Evolutionary conservation across 2,797 vertebrate species (phyloP), one percentile per base, ranked within the genome.

Genomic region (Sylvilagus floridanus): DNA sequence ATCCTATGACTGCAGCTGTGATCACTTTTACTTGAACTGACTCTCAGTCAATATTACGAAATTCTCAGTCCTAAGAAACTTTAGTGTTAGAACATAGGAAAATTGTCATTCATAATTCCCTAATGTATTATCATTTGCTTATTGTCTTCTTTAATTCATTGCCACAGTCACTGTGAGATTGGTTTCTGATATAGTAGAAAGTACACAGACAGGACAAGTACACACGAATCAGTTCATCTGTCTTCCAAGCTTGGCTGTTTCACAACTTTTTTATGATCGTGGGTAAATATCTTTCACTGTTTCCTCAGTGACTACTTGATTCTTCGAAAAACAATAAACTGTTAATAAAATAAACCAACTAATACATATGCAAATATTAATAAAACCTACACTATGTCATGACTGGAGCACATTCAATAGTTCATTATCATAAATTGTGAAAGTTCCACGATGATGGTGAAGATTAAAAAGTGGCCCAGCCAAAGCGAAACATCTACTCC

Each of bases 21-120:
- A 66, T 92, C 76, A 93, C 11, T 89, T 91, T 90, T 63, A 62
- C 37, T 28, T 95, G 52, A 95, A 89, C 72, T 93, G 73, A 94
- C 75, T 93, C 42, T 88, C 22, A 87, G 35, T 14, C 9, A 72
- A 75, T 84, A 73, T 69, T 72, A 12, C 88, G n/a, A 65, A 94
- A 84, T 8, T 65, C 42, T 63, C 30, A 52, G 9, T 66, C 11
- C 28, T 62, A 65, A 84, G 65, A 93, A 83, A 75, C 21, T 75
- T 95, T 13, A 66, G 28, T 63, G n/a, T 78, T 90, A 89, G 91
- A 77, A 50, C 9, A 81, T 50, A 50, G 13, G 28, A 32, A 9
- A 57, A 7, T 16, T 5, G 5, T 47, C 7, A 57, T 28, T 19
- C 22, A 6, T 54, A 68, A 77, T 87, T 91, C n/a, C 52, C 28